Base-by-base conservation (phyloP, 1,140 invertebrate species). In the Drosophila melanogaster region DNA sequence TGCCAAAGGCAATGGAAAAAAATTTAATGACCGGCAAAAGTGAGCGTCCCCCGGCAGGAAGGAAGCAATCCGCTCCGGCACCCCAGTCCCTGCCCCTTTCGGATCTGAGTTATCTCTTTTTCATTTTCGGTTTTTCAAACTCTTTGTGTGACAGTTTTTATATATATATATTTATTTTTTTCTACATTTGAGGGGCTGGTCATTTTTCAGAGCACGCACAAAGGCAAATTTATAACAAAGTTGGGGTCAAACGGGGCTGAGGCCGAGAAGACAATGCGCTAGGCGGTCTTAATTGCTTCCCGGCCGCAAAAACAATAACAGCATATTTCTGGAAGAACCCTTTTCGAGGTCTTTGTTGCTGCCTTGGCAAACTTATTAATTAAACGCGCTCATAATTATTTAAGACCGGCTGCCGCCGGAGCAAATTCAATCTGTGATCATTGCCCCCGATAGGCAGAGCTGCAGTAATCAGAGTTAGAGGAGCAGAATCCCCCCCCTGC, bases 351-450 rank as follows among this genome's bases (percentile, higher is more conserved):
- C 44, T 60, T 69, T 62, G 66, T 53, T 56, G 59, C 30, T 61
- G 47, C 56, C 54, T 38, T 12, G 4, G 50, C 55, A 83, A 89
- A 87, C 85, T 84, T 87, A 80, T 87, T 87, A 87, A 89, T 87
- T 87, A 87, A 87, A 89, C 47, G 80, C 56, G 62, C 60, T 72
- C 51, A 77, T 77, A 86, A 87, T 86, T 86, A 83, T 77, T 81
- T 65, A 59, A 62, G 79, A 69, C 55, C 71, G 60, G 76, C 30
- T 65, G 58, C 33, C 41, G 75, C 57, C 53, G 26, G 46, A 37
- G 43, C 47, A 73, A 89, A 79, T 77, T 84, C 53, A 87, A 87
- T 89, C 79, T 83, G 59, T 70, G 84, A 87, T 89, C 79, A 70
- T 53, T 50, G 60, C 37, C 24, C 37, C 24, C 14, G 67, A 78